These are phyloP conservation scores for Harpagoxenus sublaevis DNA, from an alignment of 2,888 invertebrate species.

Conservation along the genomic window DNA sequence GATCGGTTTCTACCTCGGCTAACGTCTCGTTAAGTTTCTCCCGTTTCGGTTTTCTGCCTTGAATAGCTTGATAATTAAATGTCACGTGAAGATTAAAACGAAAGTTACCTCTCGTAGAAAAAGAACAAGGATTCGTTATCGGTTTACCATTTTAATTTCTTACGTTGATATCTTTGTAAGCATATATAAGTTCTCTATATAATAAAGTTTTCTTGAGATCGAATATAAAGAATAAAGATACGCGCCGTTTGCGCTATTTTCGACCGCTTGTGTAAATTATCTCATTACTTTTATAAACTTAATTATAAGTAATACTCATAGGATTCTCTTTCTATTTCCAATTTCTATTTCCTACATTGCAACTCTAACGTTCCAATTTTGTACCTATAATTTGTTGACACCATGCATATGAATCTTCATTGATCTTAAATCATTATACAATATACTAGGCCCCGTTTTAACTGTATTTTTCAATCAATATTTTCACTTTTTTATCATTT, in stretches of 20 bases:
- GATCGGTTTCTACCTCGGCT: background rate
- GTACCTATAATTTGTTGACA: conserved; percentile 33
- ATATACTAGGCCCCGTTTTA: background rate
- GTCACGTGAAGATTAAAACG: background rate
- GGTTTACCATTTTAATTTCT: background rate
- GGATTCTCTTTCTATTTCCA: background rate
- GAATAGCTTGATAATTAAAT: conserved; percentile 12
- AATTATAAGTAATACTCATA: background rate
- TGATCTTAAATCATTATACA: background rate
- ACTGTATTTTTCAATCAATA: background rate
- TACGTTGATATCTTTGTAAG: background rate
- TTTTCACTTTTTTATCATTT: background rate
- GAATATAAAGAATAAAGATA: background rate
- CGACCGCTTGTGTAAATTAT: background rate
- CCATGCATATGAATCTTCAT: background rate
- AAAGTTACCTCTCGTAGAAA: background rate
- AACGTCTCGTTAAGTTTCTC: background rate
- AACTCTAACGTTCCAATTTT: background rate
- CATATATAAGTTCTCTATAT: background rate
- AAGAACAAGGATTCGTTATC: background rate
- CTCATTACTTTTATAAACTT: background rate
- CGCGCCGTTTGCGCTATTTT: background rate
- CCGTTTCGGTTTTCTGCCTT: background rate
- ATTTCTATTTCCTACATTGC: background rate
- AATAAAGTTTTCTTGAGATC: background rate